phyloP scores from a whole-genome alignment of 2,797 vertebrate genomes.

The Synaphobranchus kaupii region DNA sequence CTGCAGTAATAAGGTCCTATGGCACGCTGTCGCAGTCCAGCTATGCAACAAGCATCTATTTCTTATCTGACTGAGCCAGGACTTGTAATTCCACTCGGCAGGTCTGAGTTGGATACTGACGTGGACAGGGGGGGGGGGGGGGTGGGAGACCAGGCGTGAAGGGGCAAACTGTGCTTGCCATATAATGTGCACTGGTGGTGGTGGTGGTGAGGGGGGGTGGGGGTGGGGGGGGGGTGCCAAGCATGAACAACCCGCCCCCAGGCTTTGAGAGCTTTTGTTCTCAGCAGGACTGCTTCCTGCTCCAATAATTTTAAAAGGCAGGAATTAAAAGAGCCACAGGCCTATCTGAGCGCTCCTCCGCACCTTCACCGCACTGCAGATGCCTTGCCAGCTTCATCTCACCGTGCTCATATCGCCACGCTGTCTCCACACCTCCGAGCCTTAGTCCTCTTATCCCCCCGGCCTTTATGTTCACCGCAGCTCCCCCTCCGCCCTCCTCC shows the following conservation, averaged over 20 bases:
- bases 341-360: background rate
- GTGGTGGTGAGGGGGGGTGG: slow-evolving; percentile 53
- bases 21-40: slow-evolving; percentile 28
- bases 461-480: background rate
- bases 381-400: background rate
- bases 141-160: slow-evolving; percentile 54
- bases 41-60: slow-evolving; percentile 37
- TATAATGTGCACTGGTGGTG: slow-evolving; percentile 40
- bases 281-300: slow-evolving; percentile 63
- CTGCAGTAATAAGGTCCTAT: slow-evolving; percentile 27
- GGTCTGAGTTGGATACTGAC: slow-evolving; percentile 19
- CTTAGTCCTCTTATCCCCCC: background rate
- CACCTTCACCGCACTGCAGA: background rate
- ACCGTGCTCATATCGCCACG: background rate
- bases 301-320: slow-evolving; percentile 53
- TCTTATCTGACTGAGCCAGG: slow-evolving; percentile 36
- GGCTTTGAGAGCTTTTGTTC: slow-evolving; percentile 59
- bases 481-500: background rate
- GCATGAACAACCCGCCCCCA: slow-evolving; percentile 21
- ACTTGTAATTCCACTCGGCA: slow-evolving; percentile 39
- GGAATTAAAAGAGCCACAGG: slow-evolving; percentile 12
- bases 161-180: slow-evolving; percentile 33
- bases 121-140: slow-evolving; percentile 35
- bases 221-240: slow-evolving; percentile 59
- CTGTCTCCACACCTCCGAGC: background rate